phyloP scores from a whole-genome alignment of 2,888 invertebrate species.

The Synergus laeviventris region DNA sequence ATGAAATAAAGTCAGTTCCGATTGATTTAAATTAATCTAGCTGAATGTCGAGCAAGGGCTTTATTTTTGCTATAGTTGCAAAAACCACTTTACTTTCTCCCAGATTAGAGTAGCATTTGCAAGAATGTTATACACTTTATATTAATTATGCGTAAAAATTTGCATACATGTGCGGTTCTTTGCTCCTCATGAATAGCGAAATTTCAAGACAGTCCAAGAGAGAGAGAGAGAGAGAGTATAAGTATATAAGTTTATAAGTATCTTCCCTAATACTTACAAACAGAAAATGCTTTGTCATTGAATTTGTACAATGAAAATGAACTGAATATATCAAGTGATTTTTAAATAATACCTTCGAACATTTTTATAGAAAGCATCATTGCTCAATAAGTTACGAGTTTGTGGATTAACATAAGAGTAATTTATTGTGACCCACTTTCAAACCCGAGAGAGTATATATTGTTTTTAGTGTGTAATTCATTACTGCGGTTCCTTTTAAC shows the following conservation, averaged over 20 bases:
- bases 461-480: no score
- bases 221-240: no score
- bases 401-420: neutral
- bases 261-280: no score
- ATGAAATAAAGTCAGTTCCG: no score
- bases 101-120: conserved; percentile 5
- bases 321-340: neutral
- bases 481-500: no score
- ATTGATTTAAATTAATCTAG: neutral
- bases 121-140: neutral
- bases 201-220: neutral
- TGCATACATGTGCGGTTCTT: conserved; percentile 10
- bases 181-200: conserved; percentile 10
- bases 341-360: neutral
- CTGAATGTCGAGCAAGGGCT: neutral
- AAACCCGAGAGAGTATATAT: neutral
- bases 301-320: neutral
- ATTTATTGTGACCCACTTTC: neutral
- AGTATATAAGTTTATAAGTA: no score
- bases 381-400: neutral
- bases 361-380: neutral
- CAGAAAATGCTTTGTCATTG: no score
- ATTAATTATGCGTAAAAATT: conserved; percentile 10
- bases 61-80: neutral
- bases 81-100: neutral